These are phyloP conservation scores for Caenorhabditis imperialis DNA, from an alignment of 2,888 invertebrate species.

Conservation along the genomic window DNA sequence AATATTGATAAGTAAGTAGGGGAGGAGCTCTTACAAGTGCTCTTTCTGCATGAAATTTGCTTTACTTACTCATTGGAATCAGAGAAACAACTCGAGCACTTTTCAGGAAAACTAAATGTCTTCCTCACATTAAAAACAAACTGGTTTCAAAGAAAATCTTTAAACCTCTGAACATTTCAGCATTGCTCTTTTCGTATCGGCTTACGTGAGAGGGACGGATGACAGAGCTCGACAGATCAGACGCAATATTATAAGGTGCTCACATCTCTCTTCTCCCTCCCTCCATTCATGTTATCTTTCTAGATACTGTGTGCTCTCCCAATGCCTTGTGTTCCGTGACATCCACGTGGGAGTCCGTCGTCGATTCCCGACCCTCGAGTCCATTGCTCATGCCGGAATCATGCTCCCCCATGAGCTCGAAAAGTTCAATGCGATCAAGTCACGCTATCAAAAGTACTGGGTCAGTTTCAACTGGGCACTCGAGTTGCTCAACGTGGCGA, in stretches of 20 bases:
- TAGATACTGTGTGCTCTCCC: constrained; percentile 63
- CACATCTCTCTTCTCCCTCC: not conserved
- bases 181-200: constrained; percentile 65
- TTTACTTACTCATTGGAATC: too few relatives aligned
- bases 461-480: constrained; percentile 72
- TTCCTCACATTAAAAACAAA: too few relatives aligned
- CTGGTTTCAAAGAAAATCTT: too few relatives aligned
- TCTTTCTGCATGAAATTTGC: not conserved
- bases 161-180: constrained; percentile 40
- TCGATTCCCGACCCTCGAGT: constrained; percentile 57
- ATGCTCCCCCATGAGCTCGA: constrained; percentile 48
- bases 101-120: too few relatives aligned
- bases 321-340: constrained; percentile 64
- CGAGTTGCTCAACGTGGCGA: constrained; percentile 61
- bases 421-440: constrained; percentile 49
- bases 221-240: constrained; percentile 61
- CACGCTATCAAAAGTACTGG: constrained; percentile 71
- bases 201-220: constrained; percentile 62
- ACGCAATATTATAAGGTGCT: constrained; percentile 69
- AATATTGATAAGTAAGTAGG: constrained; percentile 61
- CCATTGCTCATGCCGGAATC: constrained; percentile 57
- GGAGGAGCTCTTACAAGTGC: too few relatives aligned
- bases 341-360: constrained; percentile 61
- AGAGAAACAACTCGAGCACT: too few relatives aligned
- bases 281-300: not conserved